A percentile compares a stretch with the other conserved stretches of the same genome.
Conservation (phyloP, 1,140 invertebrate species). For the Dreissena rostriformis region DNA sequence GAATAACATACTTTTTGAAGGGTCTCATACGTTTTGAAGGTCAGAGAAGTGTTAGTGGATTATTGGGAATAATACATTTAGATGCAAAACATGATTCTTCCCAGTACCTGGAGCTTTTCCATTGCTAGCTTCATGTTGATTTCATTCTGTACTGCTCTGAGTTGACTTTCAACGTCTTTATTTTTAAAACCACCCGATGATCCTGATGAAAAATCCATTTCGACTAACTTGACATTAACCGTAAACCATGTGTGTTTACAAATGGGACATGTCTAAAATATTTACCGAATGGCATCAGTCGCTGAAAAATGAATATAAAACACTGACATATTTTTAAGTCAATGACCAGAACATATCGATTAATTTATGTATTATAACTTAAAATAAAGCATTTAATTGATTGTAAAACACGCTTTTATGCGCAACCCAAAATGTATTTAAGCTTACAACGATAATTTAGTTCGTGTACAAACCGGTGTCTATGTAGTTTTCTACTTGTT, state of each 20-base stretch:
- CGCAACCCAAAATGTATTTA: neutral
- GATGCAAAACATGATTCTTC: neutral
- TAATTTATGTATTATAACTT: neutral
- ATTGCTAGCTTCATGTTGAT: conserved; percentile 17
- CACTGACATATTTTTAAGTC: neutral
- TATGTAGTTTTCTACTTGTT: neutral
- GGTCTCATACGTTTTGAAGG: no score
- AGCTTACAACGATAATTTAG: neutral
- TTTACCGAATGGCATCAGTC: conserved; percentile 14
- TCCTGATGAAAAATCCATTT: conserved; percentile 37
- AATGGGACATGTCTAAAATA: neutral
- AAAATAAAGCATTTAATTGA: neutral
- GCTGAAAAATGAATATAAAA: neutral
- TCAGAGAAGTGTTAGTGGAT: neutral
- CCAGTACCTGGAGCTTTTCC: conserved; percentile 38
- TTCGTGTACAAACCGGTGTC: conserved; percentile 22
- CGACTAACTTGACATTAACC: neutral
- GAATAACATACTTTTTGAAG: no score
- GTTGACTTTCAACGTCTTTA: conserved; percentile 35
- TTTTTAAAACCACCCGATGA: neutral
- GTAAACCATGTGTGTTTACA: conserved; percentile 4
- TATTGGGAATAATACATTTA: neutral
- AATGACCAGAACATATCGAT: neutral
- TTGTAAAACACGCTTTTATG: neutral
- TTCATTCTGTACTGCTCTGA: conserved; percentile 29